Evolutionary conservation across 1,140 invertebrate species (phyloP), one percentile per base, ranked within the genome.

Genomic region (Drosophila auraria): DNA sequence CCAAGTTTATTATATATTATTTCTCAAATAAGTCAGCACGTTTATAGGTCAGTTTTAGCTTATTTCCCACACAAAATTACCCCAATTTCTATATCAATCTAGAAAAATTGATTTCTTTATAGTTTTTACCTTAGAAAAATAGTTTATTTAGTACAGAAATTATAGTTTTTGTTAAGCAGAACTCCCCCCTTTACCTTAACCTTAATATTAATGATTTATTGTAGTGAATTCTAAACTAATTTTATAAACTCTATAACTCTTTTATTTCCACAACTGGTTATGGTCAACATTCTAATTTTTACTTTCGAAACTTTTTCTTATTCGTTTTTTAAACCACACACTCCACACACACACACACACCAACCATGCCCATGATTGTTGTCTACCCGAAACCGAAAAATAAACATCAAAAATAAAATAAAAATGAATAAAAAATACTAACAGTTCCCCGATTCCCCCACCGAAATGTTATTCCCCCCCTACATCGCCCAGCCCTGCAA

Each of bases 381-480:
- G 68, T 68, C 49, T 27, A 65, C 27, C 53, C 17, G 17, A 36
- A 66, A 70, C 38, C 33, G 15, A 63, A 25, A 27, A 36, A 27
- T 17, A 27, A 42, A 27, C 5, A 38, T 17, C 23, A 38, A 38
- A 17, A 53, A 49, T 14, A 5, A 11, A 23, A 36, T 54, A 47
- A 50, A 15, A 50, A 33, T 47, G 0, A 61, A 36, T 36, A 23
- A 33, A 49, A 42, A 45, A 23, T 25, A 66, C 50, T 71, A 76
- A 72, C 66, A 93, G 92, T 80, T 93, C 61, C 90, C 92, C 77
- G 92, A 93, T 60, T 91, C 91, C 77, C 90, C 92, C 60, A 90
- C 76, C 73, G 92, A 93, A 93, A 92, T 93, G 92, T 72, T 93
- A 66, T 93, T 93, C 81, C 92, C 92, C 17, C 92, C 92, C 44